Conservation (phyloP, 1,140 invertebrate genomes). For the Monomorium pharaonis region DNA sequence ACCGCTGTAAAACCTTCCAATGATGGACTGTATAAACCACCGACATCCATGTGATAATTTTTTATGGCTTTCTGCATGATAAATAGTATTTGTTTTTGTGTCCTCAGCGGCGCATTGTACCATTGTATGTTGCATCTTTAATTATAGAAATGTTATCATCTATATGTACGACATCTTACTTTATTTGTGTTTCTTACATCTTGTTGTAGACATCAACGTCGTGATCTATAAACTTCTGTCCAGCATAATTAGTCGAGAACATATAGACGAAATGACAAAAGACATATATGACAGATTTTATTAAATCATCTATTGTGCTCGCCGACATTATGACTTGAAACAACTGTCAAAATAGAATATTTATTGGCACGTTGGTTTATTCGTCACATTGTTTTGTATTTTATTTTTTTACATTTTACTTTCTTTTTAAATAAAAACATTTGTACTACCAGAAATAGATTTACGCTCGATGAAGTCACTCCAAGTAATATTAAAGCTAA, state of each 20-base stretch:
- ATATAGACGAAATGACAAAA: slow-evolving; percentile 16
- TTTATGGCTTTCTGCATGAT: not conserved
- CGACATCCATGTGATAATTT: not conserved
- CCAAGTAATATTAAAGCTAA: slow-evolving; percentile 35
- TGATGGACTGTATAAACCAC: not conserved
- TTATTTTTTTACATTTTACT: not conserved
- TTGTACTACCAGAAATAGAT: slow-evolving; percentile 18
- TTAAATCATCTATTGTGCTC: not conserved
- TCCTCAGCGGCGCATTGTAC: not conserved
- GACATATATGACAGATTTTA: not conserved
- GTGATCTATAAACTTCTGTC: slow-evolving; percentile 38
- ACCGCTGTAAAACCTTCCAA: slow-evolving; percentile 37
- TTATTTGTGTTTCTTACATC: slow-evolving; percentile 15
- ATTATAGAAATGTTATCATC: not conserved
- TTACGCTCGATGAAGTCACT: slow-evolving; percentile 30
- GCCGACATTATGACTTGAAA: slow-evolving; percentile 5
- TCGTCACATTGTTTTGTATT: not conserved
- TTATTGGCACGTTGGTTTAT: not conserved
- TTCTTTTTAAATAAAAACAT: not conserved
- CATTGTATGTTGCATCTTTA: slow-evolving; percentile 42
- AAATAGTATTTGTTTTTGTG: slow-evolving; percentile 28
- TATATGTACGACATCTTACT: not conserved
- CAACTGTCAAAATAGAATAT: not conserved
- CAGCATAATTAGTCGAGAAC: slow-evolving; percentile 26
- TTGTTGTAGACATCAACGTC: not conserved